These are phyloP conservation scores for Anastatus disparis DNA, from an alignment of 1,140 invertebrate genomes.

Conservation along the genomic window DNA sequence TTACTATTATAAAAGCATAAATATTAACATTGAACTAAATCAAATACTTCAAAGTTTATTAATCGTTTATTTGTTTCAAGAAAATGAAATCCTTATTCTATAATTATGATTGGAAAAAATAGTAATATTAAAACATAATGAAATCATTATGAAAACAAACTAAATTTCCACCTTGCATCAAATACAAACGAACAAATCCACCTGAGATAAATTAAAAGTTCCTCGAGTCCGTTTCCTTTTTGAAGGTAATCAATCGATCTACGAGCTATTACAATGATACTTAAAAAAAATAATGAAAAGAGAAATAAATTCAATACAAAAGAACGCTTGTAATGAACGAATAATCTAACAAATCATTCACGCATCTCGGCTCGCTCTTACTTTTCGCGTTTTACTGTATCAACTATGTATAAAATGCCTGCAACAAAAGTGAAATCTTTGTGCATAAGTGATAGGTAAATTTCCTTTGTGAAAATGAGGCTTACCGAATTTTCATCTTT, in stretches of 20 bases:
- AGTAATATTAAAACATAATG: no score
- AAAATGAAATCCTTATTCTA: no score
- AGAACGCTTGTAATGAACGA: neutral
- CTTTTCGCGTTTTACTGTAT: conserved; percentile 23
- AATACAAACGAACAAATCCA: neutral
- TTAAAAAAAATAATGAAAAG: conserved; percentile 3
- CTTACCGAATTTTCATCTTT: no score
- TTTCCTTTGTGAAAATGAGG: conserved; percentile 15
- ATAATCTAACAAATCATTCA: conserved; percentile 36
- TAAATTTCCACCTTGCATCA: conserved; percentile 7
- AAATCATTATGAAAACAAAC: no score
- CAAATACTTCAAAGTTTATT: no score
- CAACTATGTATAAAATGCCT: no score
- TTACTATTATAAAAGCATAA: no score
- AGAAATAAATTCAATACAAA: conserved; percentile 14
- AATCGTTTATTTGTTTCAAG: no score
- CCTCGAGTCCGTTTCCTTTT: neutral
- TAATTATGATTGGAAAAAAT: no score
- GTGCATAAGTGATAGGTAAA: conserved; percentile 24
- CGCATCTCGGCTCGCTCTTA: conserved; percentile 24
- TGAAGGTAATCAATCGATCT: conserved; percentile 15
- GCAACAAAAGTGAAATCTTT: conserved; percentile 19
- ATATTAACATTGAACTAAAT: no score
- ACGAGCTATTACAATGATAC: neutral
- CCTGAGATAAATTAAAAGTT: conserved; percentile 20